phyloP scores from a whole-genome alignment of 2,113 vertebrate species.

The Daboia siamensis region DNA sequence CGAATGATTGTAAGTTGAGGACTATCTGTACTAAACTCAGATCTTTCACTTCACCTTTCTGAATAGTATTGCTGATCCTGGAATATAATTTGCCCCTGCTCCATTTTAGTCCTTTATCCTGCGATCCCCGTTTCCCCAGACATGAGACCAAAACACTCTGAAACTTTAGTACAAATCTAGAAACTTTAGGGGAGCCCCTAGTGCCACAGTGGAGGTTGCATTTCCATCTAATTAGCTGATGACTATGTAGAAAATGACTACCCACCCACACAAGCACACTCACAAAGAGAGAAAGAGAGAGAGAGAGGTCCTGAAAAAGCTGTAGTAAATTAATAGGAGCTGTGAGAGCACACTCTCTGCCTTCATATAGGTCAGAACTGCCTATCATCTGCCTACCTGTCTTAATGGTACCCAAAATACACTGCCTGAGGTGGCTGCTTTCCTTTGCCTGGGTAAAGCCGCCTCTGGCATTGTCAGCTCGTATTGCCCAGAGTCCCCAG shows the following conservation, averaged over 20 bases:
- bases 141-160: background rate
- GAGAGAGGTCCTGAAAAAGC: background rate
- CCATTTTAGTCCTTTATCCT: background rate
- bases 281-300: background rate
- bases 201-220: background rate
- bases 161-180: background rate
- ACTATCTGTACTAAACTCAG: background rate
- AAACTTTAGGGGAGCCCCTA: background rate
- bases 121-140: background rate
- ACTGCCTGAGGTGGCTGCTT: background rate
- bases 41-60: background rate
- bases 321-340: background rate
- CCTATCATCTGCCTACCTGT: background rate
- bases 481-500: slow-evolving; percentile 35
- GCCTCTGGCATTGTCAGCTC: slow-evolving; percentile 45
- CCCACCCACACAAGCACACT: background rate
- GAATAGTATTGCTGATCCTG: background rate
- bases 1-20: background rate
- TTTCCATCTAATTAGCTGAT: background rate
- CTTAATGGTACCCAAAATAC: background rate
- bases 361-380: background rate
- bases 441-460: background rate
- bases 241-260: background rate
- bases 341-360: background rate
- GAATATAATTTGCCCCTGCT: background rate